phyloP scores from a whole-genome alignment of 2,113 vertebrate genomes.

The Rhodinocichla rosea region DNA sequence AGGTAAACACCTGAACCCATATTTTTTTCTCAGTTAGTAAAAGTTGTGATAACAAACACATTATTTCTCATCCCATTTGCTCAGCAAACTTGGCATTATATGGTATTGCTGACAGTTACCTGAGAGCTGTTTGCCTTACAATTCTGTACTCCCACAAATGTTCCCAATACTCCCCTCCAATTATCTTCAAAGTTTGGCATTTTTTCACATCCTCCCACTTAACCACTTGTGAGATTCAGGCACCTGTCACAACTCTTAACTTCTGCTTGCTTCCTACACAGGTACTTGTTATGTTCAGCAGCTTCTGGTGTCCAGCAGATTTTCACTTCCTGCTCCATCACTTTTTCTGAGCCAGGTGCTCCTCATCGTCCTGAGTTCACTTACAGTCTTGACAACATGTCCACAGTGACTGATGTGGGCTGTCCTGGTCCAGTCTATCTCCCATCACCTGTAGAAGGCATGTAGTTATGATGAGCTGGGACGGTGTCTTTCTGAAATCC shows the following conservation, averaged over 20 bases:
- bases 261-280: not conserved
- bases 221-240: not conserved
- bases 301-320: not conserved
- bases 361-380: not conserved
- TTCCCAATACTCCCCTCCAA: not conserved
- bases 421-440: not conserved
- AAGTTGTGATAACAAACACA: not conserved
- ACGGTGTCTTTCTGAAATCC: not conserved
- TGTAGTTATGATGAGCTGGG: rapidly evolving
- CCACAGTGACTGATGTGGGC: not conserved
- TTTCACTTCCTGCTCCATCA: not conserved
- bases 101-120: not conserved
- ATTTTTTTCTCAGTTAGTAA: not conserved
- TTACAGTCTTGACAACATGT: not conserved
- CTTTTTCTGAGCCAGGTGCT: not conserved
- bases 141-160: not conserved
- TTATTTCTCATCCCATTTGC: not conserved
- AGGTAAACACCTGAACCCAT: not conserved
- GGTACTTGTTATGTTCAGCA: not conserved
- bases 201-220: not conserved
- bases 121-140: not conserved
- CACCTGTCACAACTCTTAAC: not conserved
- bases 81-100: not conserved
- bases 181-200: not conserved
- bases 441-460: not conserved